Evolutionary conservation across 2,888 invertebrate species (phyloP), one percentile per base, ranked within the genome.

Genomic region (Noctuana brunneofusca): DNA sequence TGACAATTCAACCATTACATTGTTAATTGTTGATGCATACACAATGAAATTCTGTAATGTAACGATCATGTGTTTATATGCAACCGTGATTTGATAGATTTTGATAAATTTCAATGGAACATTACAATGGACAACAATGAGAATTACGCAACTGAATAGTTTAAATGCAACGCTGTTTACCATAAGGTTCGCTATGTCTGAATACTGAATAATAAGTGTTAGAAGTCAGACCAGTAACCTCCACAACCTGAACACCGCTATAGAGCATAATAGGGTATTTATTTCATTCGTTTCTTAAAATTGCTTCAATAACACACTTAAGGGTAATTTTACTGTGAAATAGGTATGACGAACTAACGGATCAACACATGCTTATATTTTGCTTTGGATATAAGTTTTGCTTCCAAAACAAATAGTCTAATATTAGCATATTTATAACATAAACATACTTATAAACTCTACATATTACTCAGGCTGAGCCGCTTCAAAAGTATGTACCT

Each of bases 401-500:
- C 16, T 14, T 41, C 16, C 14, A 38, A 16, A 38, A 38, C 38
- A 38, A 38, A 16, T 38, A 6, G 14, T 38, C 38, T 38, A 38
- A 38, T 38, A 38, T 38, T 14, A 38, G 38, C 38, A 14, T 71
- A 76, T 70, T 78, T 80, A 79, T 86, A 81, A 80, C 78, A 76
- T 78, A 88, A 88, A 89, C 89, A 88, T 89, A 86, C 86, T 80
- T 76, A 70, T 73, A 75, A 78, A 22, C 32, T 52, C 16, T 57
- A 43, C 78, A 74, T 78, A 79, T 76, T 73, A 74, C 73, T 69
- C 73, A 72, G 74, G 71, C 71, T 68, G 72, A 74, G 74, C 69
- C 72, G 80, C 76, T 75, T 73, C 77, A 70, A 71, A 76, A 79
- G 80, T 78, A 50, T n/a, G 27, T 27, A 79, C 79, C 76, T 77